Evolutionary conservation across 1,140 invertebrate genomes (phyloP).

Genomic region (Dendrolimus kikuchii): DNA sequence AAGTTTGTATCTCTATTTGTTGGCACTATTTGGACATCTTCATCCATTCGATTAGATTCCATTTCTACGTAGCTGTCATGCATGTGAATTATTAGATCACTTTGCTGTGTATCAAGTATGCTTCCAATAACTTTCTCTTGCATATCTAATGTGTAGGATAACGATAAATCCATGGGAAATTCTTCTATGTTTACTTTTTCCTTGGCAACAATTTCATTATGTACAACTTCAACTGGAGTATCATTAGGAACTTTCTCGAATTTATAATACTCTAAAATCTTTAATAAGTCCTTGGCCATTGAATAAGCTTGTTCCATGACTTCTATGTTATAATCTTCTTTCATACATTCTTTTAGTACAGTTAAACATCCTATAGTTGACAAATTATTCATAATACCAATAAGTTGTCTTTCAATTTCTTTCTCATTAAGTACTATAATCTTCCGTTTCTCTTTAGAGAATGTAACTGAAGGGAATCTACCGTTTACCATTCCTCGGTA

Average conservation of each 20-base stretch:
- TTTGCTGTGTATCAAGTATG: conserved; percentile 73
- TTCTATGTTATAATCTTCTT: conserved; percentile 77
- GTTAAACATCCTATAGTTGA: conserved; percentile 76
- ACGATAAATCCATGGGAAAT: conserved; percentile 19
- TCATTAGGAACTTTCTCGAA: conserved; percentile 9
- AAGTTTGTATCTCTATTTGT: conserved; percentile 30
- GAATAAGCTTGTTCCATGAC: conserved; percentile 73
- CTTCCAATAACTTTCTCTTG: conserved; percentile 65
- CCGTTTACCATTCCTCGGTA: conserved; percentile 83
- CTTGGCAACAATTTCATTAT: conserved; percentile 15
- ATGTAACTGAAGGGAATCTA: conserved; percentile 79
- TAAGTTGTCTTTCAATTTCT: conserved; percentile 76
- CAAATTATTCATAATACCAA: conserved; percentile 75
- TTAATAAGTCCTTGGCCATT: conserved; percentile 71
- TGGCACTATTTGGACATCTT: conserved; percentile 1
- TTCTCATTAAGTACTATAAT: conserved; percentile 77
- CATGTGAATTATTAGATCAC: conserved; percentile 71
- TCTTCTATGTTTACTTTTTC: conserved; percentile 20
- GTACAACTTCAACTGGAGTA: too few species aligned
- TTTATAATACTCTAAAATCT: conserved; percentile 72
- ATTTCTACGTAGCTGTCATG: conserved; percentile 53
- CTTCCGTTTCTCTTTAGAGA: conserved; percentile 79
- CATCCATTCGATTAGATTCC: conserved; percentile 5
- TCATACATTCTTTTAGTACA: conserved; percentile 73
- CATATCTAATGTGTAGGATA: neutral